Base-by-base conservation (phyloP, 30 jellyfish, hydroid and myxozoan genomes). In the Pseudorhiza aurosa region DNA sequence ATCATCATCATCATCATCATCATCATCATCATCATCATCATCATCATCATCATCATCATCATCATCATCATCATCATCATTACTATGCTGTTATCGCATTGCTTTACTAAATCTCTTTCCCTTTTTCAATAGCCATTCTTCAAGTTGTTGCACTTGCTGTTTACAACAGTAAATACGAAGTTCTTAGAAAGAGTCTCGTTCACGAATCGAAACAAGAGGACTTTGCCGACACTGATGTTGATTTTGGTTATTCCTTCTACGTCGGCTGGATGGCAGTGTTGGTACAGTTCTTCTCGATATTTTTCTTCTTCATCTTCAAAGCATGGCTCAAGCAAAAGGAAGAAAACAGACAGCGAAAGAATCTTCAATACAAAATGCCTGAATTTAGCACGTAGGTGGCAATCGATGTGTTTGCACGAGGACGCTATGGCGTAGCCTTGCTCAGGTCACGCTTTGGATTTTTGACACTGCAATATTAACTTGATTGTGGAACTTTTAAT, bases 181-280 rank as follows among this genome's bases (percentile, higher is more conserved):
- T 33, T 17, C 25, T 65, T 33, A 18, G 91, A 24, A 65, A 9
- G 22, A 60, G 50, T 25, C 77, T 80, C 27, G 60, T 65, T 27
- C 36, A 21, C 29, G 67, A 53, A 8, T 26, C 57, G 0, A 4
- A 35, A 1, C n/a, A 62, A 17, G 44, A 36, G 60, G 46, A 44
- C 14, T 65, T 40, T 27, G 69, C 83, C 7, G 91, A 80, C 57
- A 46, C 36, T 7, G 91, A 65, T 14, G 84, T 80, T 32, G 68
- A 51, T 22, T 80, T 64, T 42, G 91, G 91, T 0, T 80, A 80
- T 55, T 80, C 91, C 24, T 68, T 65, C 59, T 80, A 80, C 55
- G 77, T 80, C 37, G 91, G 91, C 9, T 80, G 91, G 91, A 43
- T 80, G 42, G 55, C 91, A 27, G 77, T 75, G 1, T 45, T 80